phyloP scores from a whole-genome alignment of 2,888 invertebrate genomes.

The Polietes domitor region DNA sequence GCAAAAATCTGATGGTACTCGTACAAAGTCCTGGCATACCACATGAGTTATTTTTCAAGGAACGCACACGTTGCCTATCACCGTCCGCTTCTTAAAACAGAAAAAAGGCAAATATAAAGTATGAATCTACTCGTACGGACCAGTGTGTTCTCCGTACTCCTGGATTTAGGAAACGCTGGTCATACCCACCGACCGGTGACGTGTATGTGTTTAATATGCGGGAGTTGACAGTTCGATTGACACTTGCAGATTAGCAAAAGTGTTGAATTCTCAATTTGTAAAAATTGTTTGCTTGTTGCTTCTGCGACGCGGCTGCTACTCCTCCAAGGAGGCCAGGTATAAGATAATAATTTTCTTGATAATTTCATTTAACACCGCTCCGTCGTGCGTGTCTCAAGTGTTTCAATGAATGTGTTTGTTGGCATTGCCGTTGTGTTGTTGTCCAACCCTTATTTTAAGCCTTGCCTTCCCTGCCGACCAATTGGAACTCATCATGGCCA shows the following conservation, averaged over 20 bases:
- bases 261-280: slow-evolving; percentile 69
- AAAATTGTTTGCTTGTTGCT: neutral
- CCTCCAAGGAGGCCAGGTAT: neutral
- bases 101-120: no score
- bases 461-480: slow-evolving; percentile 40
- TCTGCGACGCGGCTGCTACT: neutral
- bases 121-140: neutral
- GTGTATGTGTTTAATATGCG: slow-evolving; percentile 58
- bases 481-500: slow-evolving; percentile 40
- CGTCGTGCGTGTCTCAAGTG: slow-evolving; percentile 47
- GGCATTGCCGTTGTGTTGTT: no score
- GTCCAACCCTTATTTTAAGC: slow-evolving; percentile 48
- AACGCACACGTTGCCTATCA: slow-evolving; percentile 65
- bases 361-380: slow-evolving; percentile 73
- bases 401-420: slow-evolving; percentile 43
- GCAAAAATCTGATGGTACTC: slow-evolving; percentile 37
- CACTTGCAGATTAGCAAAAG: slow-evolving; percentile 78
- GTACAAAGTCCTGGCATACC: no score
- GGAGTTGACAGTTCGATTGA: slow-evolving; percentile 74
- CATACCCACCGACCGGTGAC: neutral
- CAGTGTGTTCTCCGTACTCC: neutral
- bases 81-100: no score
- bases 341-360: slow-evolving; percentile 73
- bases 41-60: slow-evolving; percentile 41
- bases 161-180: slow-evolving; percentile 10